A percentile compares a stretch with the other conserved stretches of the same genome.
These are phyloP conservation scores for Geopemphigus sp. DNA, from an alignment of 1,140 invertebrate genomes.

Conservation along the genomic window DNA sequence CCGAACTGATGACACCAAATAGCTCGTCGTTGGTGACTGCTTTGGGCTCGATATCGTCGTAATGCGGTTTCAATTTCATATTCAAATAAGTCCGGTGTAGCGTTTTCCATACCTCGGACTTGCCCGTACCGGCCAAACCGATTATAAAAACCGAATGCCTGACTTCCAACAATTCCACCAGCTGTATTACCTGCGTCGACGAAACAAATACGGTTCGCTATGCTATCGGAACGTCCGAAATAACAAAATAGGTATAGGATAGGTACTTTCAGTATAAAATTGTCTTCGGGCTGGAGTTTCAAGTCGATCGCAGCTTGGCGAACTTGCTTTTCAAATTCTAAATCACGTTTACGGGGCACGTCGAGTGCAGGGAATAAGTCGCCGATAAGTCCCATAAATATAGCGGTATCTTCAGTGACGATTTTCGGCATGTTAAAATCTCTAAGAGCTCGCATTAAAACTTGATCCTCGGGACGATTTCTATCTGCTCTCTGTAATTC, in stretches of 20 bases:
- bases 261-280: constrained; percentile 75
- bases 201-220: neutral
- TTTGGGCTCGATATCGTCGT: constrained; percentile 90
- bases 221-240: neutral
- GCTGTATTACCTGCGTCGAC: constrained; percentile 72
- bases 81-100: constrained; percentile 78
- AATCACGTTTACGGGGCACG: constrained; percentile 78
- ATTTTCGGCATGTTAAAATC: constrained; percentile 94
- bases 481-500: constrained; percentile 63
- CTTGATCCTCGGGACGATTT: constrained; percentile 71
- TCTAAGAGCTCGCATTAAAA: constrained; percentile 78
- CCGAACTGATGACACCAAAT: constrained; percentile 92
- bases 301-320: constrained; percentile 75
- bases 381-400: constrained; percentile 88
- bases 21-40: constrained; percentile 94
- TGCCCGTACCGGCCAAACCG: constrained; percentile 90
- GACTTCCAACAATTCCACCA: constrained; percentile 88
- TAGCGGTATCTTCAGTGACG: constrained; percentile 81
- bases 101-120: constrained; percentile 90
- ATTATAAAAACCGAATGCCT: constrained; percentile 93
- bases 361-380: constrained; percentile 87
- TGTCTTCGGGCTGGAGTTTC: constrained; percentile 86
- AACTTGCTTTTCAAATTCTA: constrained; percentile 79
- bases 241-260: neutral
- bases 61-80: constrained; percentile 76